phyloP scores from a whole-genome alignment of 37 sponge, comb jelly and placozoan genomes.

The Theonella swinhoei region DNA sequence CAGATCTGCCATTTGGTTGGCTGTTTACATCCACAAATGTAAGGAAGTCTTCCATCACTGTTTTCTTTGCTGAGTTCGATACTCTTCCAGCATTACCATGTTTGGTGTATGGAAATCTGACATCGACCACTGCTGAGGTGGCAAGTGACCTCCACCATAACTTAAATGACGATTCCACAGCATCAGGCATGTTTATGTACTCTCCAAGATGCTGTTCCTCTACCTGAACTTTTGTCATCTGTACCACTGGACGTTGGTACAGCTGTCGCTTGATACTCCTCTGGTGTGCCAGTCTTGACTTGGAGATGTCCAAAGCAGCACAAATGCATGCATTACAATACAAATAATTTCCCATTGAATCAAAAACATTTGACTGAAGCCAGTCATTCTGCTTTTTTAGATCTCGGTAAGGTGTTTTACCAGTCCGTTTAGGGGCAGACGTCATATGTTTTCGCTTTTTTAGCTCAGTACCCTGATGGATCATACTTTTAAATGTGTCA shows the following conservation, averaged over 20 bases:
- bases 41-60: conserved; percentile 20
- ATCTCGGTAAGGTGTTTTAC: background rate
- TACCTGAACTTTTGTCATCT: no score
- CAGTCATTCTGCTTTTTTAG: no score
- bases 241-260: no score
- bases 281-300: conserved; percentile 27
- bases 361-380: background rate
- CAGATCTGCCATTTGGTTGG: conserved; percentile 43
- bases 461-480: conserved; percentile 16
- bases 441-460: conserved; percentile 7
- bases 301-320: conserved; percentile 12
- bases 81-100: conserved; percentile 23
- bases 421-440: background rate
- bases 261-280: conserved; percentile 24
- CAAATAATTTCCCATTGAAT: background rate
- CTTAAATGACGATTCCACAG: background rate
- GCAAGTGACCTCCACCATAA: conserved; percentile 10
- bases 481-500: background rate
- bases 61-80: conserved; percentile 28
- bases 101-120: background rate
- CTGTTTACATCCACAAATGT: conserved; percentile 33
- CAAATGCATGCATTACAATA: background rate
- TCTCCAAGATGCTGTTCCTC: background rate
- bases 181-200: background rate
- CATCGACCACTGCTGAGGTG: conserved; percentile 3